Evolutionary conservation across 2,888 invertebrate genomes (phyloP).

Genomic region (Andrena chrysosceles): DNA sequence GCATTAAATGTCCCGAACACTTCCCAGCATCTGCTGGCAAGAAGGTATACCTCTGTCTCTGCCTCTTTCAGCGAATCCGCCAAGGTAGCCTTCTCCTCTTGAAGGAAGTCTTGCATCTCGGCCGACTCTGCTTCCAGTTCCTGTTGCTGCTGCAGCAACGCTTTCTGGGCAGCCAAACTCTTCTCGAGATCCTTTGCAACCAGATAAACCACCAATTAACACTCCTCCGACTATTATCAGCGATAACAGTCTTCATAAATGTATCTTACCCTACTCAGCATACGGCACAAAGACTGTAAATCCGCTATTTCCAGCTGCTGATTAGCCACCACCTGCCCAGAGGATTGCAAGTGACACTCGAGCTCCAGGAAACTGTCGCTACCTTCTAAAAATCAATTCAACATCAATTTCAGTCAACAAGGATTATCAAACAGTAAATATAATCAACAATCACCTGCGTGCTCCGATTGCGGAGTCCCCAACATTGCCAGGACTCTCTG

Average conservation of each 20-base stretch:
- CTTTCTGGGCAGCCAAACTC: conserved; percentile 89
- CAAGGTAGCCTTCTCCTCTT: conserved; percentile 93
- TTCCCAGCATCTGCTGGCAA: neutral
- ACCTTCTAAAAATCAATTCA: conserved; percentile 83
- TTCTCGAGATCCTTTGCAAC: conserved; percentile 88
- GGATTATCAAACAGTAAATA: too few species aligned
- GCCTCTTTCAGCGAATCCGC: conserved; percentile 92
- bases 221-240: too few species aligned
- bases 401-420: neutral
- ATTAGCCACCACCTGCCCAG: conserved; percentile 90
- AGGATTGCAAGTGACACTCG: conserved; percentile 88
- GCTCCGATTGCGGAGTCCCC: conserved; percentile 83
- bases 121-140: conserved; percentile 92
- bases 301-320: conserved; percentile 92
- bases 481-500: conserved; percentile 89
- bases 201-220: conserved; percentile 22
- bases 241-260: neutral
- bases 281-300: conserved; percentile 89
- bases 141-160: conserved; percentile 90
- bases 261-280: conserved; percentile 88
- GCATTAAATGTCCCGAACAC: too few species aligned
- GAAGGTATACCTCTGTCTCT: conserved; percentile 87
- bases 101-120: conserved; percentile 95
- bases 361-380: conserved; percentile 91
- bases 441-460: conserved; percentile 70